Base-by-base conservation (phyloP, 2,113 vertebrate species). In the Neofelis nebulosa region DNA sequence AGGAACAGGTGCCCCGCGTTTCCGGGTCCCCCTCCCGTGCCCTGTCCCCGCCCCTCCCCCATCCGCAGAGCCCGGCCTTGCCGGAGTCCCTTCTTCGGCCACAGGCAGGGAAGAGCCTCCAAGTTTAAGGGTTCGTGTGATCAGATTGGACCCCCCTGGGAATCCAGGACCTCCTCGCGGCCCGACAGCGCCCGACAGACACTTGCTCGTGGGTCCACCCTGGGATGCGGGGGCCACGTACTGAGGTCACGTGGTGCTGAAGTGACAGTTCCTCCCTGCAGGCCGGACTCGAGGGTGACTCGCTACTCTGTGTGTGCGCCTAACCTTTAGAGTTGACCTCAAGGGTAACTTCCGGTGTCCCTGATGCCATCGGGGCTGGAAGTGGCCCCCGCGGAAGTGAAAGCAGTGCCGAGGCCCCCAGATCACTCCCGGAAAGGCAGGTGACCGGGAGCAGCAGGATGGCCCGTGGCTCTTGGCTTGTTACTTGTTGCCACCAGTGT, bases 261-360 rank as follows among this genome's bases (percentile, higher is more conserved):
- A 50, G 55, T 21, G 41, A 23, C n/a, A 1, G 1, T 5, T 61
- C 45, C 45, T 45, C 45, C 45, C 45, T 45, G 45, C 45, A 45
- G 45, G 45, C 45, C 0, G 1, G 45, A 21, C n/a, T 57, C 2
- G 5, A 33, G 41, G 19, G 2, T 8, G 2, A 25, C 5, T 1
- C 0, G 2, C 45, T 33, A 18, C 6, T n/a, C n/a, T 15, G 65
- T 15, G 4, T 7, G 21, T 33, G 50, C 14, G 1, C 27, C 66
- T 92, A 16, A 27, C 79, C 36, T 73, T 92, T n/a, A 8, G 50
- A 45, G 19, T 55, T 27, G 90, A n/a, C 79, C 48, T 36, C 76
- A 6, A 25, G 36, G 27, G 36, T 69, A 38, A 82, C 36, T 38
- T 27, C 11, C 3, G 12, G 19, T 0, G 7, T 36, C 52, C 11